phyloP scores from a whole-genome alignment of 1,140 invertebrate genomes.

The Medauroidea extradentata region DNA sequence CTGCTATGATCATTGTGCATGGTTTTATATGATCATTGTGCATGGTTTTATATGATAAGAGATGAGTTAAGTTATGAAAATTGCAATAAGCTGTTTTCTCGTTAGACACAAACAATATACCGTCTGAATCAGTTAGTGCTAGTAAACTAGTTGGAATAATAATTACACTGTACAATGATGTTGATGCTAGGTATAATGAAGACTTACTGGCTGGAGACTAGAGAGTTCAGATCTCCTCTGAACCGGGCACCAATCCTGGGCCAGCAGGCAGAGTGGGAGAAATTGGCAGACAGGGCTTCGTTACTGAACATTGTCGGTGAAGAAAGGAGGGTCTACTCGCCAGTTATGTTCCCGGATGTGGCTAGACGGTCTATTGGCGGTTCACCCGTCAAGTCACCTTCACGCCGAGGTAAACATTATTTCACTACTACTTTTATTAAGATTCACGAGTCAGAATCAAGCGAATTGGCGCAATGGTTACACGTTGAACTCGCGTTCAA shows the following conservation, averaged over 20 bases:
- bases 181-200: constrained; percentile 73
- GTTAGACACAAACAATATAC: no score
- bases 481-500: constrained; percentile 23
- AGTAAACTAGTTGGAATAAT: no score
- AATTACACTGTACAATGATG: no score
- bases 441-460: constrained; percentile 26
- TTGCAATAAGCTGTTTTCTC: no score
- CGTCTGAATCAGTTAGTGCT: no score
- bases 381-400: constrained; percentile 55
- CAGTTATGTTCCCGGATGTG: constrained; percentile 79
- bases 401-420: constrained; percentile 41
- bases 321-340: constrained; percentile 66
- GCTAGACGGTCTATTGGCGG: constrained; percentile 66
- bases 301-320: constrained; percentile 35
- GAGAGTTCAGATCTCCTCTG: constrained; percentile 54
- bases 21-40: no score
- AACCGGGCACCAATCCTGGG: constrained; percentile 9
- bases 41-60: no score
- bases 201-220: constrained; percentile 82
- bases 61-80: no score
- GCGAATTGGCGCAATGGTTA: constrained; percentile 16
- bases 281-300: not conserved
- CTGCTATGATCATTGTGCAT: no score
- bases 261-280: not conserved
- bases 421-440: constrained; percentile 1